A percentile compares a stretch with the other conserved stretches of the same genome.
These are phyloP conservation scores for Drosophila micromelanica DNA, from an alignment of 1,140 invertebrate species.

Conservation along the genomic window DNA sequence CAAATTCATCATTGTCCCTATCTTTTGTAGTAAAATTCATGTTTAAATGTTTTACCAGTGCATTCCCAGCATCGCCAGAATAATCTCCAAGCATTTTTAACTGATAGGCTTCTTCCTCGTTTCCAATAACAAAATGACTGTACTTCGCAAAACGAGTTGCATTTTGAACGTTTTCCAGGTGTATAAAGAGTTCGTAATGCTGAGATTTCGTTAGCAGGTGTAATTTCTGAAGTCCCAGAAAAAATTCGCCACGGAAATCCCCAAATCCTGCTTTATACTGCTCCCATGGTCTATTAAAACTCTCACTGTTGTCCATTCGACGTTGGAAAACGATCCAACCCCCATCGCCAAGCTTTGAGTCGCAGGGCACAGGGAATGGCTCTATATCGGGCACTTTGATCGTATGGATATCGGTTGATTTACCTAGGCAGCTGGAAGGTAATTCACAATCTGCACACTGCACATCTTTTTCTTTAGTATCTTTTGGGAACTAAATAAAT, in stretches of 20 bases:
- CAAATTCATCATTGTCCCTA: conserved; percentile 87
- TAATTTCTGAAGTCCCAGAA: conserved; percentile 23
- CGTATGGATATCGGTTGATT: not conserved
- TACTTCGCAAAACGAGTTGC: too few species aligned
- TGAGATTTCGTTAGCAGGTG: not conserved
- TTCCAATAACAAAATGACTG: conserved; percentile 12
- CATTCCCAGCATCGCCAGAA: conserved; percentile 87
- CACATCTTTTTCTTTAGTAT: too few species aligned
- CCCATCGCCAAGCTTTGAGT: not conserved
- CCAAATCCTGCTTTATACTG: conserved; percentile 10
- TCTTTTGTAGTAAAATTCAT: conserved; percentile 89
- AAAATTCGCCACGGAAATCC: conserved; percentile 5
- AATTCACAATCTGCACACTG: not conserved
- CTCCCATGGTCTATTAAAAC: conserved; percentile 7
- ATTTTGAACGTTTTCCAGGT: too few species aligned
- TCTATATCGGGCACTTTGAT: not conserved
- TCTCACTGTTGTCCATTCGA: not conserved
- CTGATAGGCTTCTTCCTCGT: conserved; percentile 87
- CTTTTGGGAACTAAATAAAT: too few species aligned
- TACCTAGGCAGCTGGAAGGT: not conserved
- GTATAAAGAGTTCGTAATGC: too few species aligned
- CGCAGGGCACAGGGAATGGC: not conserved
- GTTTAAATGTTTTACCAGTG: conserved; percentile 87
- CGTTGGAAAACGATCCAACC: conserved; percentile 7
- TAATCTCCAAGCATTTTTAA: conserved; percentile 87